Base-by-base conservation (phyloP, 30 jellyfish, hydroid and myxozoan genomes). In the Hydractinia echinata region DNA sequence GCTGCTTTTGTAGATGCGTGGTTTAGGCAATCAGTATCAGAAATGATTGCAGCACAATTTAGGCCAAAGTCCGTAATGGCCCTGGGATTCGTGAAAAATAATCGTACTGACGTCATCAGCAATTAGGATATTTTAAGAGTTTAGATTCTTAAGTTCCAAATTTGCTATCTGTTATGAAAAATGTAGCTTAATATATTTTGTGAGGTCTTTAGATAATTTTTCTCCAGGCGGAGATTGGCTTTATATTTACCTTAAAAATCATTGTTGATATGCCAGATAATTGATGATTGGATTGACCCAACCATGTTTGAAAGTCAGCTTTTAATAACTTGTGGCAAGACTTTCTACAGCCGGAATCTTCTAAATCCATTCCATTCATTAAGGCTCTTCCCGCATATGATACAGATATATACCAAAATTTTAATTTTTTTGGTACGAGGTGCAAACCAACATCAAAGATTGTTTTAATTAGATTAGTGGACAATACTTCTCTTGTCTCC, bases 311-410 rank as follows among this genome's bases (percentile, higher is more conserved):
- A 51, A 64, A 64, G 39, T 64, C 74, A 13, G 9, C 18, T 64
- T 64, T 64, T 51, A 64, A 51, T 7, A 64, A 51, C 39, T 1
- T 64, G 74, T 64, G 74, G 18, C 74, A 64, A 7, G 19, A 44
- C 74, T 64, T 64, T 64, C 74, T 7, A 13, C 74, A 64, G 19
- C 74, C 74, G 39, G 10, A 7, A 64, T 64, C 74, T 64, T 64
- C 39, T 8, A 51, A 7, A 64, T 64, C 74, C 18, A 64, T 64
- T n/a, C 2, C 39, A 51, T 64, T 64, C 51, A 64, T 44, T 4
- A 64, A 64, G 2, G 74, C 74, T 51, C 39, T 64, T 64, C 39
- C 74, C 39, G 19, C 51, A 44, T n/a, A 6, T n/a, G 74, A 7
- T 6, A 51, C 19, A n/a, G 74, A 64, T n/a, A 64, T 6, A 2